Percentiles rank a stretch among this genome's conserved stretches.
Evolutionary conservation across 2,888 invertebrate species (phyloP).

Genomic region (Idaea aversata): DNA sequence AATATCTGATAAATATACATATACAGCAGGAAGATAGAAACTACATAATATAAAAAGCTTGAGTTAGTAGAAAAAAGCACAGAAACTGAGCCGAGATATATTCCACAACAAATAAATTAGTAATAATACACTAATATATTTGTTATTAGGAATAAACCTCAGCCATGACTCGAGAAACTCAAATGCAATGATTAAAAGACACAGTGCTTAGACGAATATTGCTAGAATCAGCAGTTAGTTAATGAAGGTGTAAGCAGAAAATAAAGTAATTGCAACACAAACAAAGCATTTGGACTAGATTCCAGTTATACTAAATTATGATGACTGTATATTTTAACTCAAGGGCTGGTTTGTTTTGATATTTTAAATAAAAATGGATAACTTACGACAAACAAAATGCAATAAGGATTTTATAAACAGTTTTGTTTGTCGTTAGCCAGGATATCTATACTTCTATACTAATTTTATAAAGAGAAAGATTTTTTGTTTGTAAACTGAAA

Average conservation of each 20-base stretch:
- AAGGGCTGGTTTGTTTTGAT: too few relatives aligned
- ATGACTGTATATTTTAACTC: neutral
- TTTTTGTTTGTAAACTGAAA: too few relatives aligned
- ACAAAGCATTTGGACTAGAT: neutral
- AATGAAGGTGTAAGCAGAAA: constrained; percentile 2
- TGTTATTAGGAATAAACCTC: neutral
- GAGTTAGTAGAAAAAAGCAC: neutral
- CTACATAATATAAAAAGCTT: neutral
- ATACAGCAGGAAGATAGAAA: constrained; percentile 32
- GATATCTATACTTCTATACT: too few relatives aligned
- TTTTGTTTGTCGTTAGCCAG: too few relatives aligned
- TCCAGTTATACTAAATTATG: neutral
- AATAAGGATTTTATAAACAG: too few relatives aligned
- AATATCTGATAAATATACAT: constrained; percentile 72
- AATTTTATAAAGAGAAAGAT: too few relatives aligned
- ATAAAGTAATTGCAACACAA: neutral
- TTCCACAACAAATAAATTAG: neutral
- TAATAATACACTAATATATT: neutral
- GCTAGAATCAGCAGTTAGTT: neutral
- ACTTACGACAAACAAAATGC: too few relatives aligned
- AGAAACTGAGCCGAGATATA: neutral
- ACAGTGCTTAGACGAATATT: neutral
- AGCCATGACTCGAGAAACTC: neutral
- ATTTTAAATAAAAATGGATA: too few relatives aligned
- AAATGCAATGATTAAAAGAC: neutral